phyloP scores from a whole-genome alignment of 2,797 vertebrate species.

The Ataeniobius toweri region DNA sequence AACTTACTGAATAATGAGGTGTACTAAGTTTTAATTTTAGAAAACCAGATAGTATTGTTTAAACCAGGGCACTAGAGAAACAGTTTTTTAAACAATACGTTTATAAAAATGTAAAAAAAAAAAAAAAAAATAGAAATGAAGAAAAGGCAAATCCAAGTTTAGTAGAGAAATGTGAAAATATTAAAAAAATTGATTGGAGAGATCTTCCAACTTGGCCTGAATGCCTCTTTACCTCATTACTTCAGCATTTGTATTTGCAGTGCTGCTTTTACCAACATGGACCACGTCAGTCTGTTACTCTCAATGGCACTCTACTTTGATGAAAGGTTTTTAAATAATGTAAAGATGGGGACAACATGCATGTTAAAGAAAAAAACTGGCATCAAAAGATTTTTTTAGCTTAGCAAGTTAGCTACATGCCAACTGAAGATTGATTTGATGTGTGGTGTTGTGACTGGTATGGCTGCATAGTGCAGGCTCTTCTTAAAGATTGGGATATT shows the following conservation, averaged over 20 bases:
- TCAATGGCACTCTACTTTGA: background rate
- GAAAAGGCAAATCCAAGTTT: background rate
- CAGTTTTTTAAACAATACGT: background rate
- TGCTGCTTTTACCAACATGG: background rate
- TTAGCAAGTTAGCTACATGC: background rate
- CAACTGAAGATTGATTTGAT: background rate
- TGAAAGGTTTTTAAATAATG: too few species aligned
- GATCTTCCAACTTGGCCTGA: background rate
- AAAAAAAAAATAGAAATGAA: background rate
- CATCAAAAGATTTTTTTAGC: background rate
- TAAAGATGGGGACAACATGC: background rate
- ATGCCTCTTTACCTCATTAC: background rate
- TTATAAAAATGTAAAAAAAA: background rate
- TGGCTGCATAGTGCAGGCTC: background rate
- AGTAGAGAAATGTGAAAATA: background rate
- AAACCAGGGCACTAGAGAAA: background rate
- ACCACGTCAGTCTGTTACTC: background rate
- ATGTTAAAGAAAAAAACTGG: background rate
- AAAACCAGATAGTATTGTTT: too few species aligned
- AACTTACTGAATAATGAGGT: too few species aligned
- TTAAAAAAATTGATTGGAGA: background rate
- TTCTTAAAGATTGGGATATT: background rate
- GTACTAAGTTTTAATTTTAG: too few species aligned
- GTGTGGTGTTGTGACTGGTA: background rate
- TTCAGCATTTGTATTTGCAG: background rate